phyloP scores from a whole-genome alignment of 2,797 vertebrate species.

The Protosalanx chinensis region DNA sequence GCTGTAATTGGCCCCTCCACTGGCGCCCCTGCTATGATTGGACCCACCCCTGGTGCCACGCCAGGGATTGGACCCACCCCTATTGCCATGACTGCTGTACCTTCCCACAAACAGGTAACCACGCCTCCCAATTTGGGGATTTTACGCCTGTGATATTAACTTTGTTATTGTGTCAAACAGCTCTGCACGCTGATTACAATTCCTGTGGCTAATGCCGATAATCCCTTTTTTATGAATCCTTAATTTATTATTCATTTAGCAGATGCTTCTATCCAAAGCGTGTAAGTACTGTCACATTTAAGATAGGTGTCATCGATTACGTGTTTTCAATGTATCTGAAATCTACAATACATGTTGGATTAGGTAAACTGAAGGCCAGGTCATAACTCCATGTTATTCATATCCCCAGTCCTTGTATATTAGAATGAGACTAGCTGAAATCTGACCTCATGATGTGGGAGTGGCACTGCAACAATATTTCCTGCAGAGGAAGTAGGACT shows the following conservation, averaged over 20 bases:
- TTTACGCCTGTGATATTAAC: too few species aligned
- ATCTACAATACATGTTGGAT: slow-evolving; percentile 5
- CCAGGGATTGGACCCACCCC: too few species aligned
- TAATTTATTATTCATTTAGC: too few species aligned
- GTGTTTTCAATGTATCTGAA: neutral
- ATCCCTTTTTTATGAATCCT: neutral
- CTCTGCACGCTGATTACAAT: neutral
- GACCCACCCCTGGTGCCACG: too few species aligned
- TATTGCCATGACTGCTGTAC: neutral
- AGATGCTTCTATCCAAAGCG: too few species aligned
- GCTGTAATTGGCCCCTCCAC: too few species aligned
- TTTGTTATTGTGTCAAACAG: too few species aligned
- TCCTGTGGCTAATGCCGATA: neutral
- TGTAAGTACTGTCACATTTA: neutral
- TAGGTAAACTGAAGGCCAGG: neutral
- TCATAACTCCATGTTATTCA: neutral
- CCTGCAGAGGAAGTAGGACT: neutral
- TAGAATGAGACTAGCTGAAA: slow-evolving; percentile 3
- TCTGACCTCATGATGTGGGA: neutral
- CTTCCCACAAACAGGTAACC: neutral
- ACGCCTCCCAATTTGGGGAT: neutral
- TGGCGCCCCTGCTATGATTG: too few species aligned
- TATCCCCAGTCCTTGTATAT: neutral
- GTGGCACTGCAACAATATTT: neutral
- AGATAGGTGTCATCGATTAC: neutral